phyloP scores from a whole-genome alignment of 2,797 vertebrate genomes.

The Acanthis flammea region DNA sequence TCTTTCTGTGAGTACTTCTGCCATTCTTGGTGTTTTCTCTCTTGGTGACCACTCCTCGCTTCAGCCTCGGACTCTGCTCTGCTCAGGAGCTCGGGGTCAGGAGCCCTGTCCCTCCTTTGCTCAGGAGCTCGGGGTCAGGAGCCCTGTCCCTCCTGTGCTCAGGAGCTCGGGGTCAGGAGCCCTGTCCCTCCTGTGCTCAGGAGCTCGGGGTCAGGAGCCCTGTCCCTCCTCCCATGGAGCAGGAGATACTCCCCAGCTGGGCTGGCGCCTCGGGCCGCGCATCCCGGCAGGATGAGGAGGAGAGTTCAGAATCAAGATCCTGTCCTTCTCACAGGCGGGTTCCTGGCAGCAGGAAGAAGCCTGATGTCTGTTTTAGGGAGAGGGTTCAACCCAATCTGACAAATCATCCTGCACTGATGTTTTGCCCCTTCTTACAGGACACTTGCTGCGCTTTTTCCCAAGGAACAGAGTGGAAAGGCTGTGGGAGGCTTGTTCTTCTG shows the following conservation, averaged over 20 bases:
- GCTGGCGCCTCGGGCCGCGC: accelerated
- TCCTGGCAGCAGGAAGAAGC: neutral
- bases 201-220: neutral
- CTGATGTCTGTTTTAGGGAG: neutral
- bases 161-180: neutral
- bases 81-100: neutral
- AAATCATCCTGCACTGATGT: neutral
- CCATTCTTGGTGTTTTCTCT: neutral
- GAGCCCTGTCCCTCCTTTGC: neutral
- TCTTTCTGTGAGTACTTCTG: constrained; percentile 6
- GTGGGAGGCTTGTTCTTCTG: neutral
- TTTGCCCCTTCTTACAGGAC: neutral
- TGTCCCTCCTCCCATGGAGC: accelerated
- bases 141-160: too few species aligned
- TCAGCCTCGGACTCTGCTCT: neutral
- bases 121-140: neutral
- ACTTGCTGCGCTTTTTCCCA: accelerated
- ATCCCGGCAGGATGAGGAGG: neutral
- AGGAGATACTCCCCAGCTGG: neutral
- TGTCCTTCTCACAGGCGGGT: neutral
- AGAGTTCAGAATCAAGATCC: neutral
- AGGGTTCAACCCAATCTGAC: neutral
- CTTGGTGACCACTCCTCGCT: neutral
- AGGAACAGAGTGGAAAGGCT: neutral
- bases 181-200: neutral